Evolutionary conservation across 2,888 invertebrate genomes (phyloP).

Genomic region (Coleophora flavipennella): DNA sequence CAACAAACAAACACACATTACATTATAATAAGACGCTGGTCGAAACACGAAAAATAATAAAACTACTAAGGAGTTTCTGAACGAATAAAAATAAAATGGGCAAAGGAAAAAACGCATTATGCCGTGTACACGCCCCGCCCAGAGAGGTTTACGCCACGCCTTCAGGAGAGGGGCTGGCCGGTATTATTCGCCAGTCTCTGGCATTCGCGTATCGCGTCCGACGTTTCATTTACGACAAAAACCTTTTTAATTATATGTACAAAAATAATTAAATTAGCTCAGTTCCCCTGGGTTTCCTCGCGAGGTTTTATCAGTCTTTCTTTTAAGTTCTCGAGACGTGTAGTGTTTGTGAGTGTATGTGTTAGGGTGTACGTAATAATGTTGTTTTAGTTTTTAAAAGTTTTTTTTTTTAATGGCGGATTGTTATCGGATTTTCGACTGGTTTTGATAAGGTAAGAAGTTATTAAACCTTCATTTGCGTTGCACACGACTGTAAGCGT

Average conservation of each 20-base stretch:
- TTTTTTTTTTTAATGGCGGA: constrained; percentile 17
- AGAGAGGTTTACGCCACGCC: constrained; percentile 40
- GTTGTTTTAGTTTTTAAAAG: constrained; percentile 6
- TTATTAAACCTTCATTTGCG: neutral
- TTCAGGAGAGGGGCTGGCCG: constrained; percentile 30
- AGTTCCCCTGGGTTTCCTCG: constrained; percentile 4
- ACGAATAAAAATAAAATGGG: constrained; percentile 44
- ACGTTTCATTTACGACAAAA: constrained; percentile 24
- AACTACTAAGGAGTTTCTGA: constrained; percentile 29
- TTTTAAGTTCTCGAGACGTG: constrained; percentile 1
- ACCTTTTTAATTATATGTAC: constrained; percentile 13
- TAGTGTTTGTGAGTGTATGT: constrained; percentile 14
- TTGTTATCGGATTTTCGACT: constrained; percentile 14
- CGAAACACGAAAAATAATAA: constrained; percentile 36
- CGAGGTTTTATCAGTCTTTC: constrained; percentile 16
- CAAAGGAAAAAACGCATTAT: constrained; percentile 32
- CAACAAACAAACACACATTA: constrained; percentile 52
- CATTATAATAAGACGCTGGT: constrained; percentile 53
- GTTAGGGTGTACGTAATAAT: constrained; percentile 10
- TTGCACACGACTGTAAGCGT: too few species aligned
- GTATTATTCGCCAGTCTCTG: constrained; percentile 51
- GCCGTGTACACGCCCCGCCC: constrained; percentile 33
- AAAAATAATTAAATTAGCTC: neutral
- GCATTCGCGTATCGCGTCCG: constrained; percentile 56
- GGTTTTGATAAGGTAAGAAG: constrained; percentile 6